Conservation (phyloP, 1,140 invertebrate species). For the Bombus haemorrhoidalis region DNA sequence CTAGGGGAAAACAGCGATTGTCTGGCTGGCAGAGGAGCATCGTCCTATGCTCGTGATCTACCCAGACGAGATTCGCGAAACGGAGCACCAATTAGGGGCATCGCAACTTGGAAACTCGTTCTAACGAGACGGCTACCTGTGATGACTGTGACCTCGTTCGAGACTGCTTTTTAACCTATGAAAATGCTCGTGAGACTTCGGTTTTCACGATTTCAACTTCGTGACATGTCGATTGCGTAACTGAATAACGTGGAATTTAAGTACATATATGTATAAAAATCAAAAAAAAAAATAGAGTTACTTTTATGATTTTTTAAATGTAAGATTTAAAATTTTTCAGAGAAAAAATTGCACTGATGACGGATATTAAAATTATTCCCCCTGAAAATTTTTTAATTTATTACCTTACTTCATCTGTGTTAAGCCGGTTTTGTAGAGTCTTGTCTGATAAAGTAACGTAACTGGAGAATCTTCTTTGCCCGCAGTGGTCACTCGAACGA, state of each 20-base stretch:
- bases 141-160: constrained; percentile 30
- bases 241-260: background rate
- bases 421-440: background rate
- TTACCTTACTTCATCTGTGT: background rate
- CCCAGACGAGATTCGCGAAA: constrained; percentile 56
- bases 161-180: background rate
- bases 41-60: constrained; percentile 66
- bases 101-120: constrained; percentile 65
- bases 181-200: background rate
- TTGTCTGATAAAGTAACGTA: background rate
- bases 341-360: background rate
- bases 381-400: background rate
- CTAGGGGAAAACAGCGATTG: constrained; percentile 61
- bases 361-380: background rate
- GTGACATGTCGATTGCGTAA: too few relatives aligned
- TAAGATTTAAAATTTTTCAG: background rate
- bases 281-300: background rate
- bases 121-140: constrained; percentile 27
- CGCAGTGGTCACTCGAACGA: constrained; percentile 93
- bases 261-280: too few relatives aligned
- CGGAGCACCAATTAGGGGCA: constrained; percentile 71
- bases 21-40: constrained; percentile 68
- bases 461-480: constrained; percentile 54
- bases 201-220: background rate
- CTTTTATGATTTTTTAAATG: background rate